Conservation (phyloP, 2,797 vertebrate genomes). For the Helarctos malayanus region DNA sequence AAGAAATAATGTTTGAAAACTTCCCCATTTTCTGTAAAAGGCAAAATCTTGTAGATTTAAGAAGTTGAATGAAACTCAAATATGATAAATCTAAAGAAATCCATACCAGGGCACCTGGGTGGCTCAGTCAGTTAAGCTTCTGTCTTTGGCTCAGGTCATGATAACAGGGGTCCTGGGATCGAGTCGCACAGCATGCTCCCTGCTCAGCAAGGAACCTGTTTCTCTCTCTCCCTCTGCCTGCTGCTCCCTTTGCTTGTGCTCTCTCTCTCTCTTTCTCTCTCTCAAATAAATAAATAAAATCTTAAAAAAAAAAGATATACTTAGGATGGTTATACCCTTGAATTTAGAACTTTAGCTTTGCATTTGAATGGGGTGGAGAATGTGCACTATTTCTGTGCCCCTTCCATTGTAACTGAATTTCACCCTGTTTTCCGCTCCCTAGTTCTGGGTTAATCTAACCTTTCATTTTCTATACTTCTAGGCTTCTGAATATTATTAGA, state of each 20-base stretch:
- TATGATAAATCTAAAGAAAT: neutral
- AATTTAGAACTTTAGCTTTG: conserved; percentile 28
- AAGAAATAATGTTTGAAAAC: neutral
- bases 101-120: neutral
- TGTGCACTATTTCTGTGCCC: neutral
- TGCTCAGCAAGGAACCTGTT: too few relatives aligned
- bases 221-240: too few relatives aligned
- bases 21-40: neutral
- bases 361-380: neutral
- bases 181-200: too few relatives aligned
- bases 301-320: neutral
- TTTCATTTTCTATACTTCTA: conserved; percentile 74
- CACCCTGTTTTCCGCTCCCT: neutral
- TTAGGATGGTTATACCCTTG: neutral
- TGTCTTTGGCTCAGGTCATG: too few relatives aligned
- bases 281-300: too few relatives aligned
- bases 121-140: too few relatives aligned
- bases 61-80: neutral
- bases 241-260: too few relatives aligned
- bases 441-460: conserved; percentile 60
- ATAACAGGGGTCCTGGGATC: too few relatives aligned
- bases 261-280: too few relatives aligned
- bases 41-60: neutral
- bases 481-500: conserved; percentile 64
- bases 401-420: conserved; percentile 50